A percentile compares a stretch with the other conserved stretches of the same genome.
Conservation (phyloP, 1,140 invertebrate species). For the Drusus annulatus region DNA sequence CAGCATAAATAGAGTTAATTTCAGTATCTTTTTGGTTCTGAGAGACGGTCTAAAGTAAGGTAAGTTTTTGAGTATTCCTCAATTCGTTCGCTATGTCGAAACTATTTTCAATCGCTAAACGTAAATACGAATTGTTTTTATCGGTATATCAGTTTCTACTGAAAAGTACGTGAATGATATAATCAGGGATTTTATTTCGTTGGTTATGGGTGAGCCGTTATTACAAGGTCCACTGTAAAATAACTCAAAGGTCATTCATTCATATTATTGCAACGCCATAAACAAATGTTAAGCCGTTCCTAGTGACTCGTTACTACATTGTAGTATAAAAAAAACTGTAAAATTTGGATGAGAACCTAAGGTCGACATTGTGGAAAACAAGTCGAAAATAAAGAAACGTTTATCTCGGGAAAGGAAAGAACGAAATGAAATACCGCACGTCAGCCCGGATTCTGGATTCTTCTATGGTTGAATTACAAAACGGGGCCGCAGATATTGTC, state of each 20-base stretch:
- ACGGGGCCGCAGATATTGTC: background rate
- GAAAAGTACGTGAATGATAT: too few species aligned
- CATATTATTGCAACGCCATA: background rate
- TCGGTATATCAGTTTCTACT: too few species aligned
- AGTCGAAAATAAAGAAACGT: background rate
- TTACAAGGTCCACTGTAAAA: background rate
- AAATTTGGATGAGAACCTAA: background rate
- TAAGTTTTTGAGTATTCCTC: too few species aligned
- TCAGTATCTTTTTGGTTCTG: too few species aligned
- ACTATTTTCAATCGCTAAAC: too few species aligned
- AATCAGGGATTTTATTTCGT: too few species aligned
- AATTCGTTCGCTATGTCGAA: too few species aligned
- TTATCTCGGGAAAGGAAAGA: background rate
- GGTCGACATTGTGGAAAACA: background rate
- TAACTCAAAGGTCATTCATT: background rate
- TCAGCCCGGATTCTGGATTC: background rate
- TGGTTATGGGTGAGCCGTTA: background rate
- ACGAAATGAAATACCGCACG: slow-evolving; percentile 16
- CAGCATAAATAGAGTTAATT: too few species aligned
- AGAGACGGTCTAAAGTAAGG: too few species aligned
- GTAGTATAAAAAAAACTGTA: background rate
- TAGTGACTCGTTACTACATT: background rate
- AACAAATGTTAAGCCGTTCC: background rate
- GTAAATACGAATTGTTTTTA: too few species aligned
- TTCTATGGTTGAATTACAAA: background rate